These are phyloP conservation scores for Apodemus agrarius DNA, from an alignment of 2,797 vertebrate genomes.

Conservation along the genomic window DNA sequence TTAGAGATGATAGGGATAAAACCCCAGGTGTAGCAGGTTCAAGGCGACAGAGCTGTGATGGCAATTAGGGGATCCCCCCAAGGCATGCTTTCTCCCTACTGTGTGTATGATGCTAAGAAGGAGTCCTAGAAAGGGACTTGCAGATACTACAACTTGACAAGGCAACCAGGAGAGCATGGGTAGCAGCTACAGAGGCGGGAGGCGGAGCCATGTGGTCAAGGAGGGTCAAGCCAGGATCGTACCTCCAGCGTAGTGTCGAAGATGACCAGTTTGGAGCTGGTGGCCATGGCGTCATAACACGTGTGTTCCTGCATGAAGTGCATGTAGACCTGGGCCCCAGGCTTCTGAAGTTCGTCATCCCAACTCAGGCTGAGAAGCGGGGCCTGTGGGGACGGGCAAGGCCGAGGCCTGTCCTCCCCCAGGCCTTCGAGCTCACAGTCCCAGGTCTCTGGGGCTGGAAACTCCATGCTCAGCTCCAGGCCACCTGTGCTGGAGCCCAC, in stretches of 20 bases:
- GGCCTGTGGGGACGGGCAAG: not conserved
- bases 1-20: not conserved
- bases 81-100: not conserved
- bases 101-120: not conserved
- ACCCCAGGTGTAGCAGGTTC: not conserved
- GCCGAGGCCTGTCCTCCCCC: conserved; percentile 32
- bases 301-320: conserved; percentile 96
- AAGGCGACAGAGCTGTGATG: not conserved
- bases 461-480: conserved; percentile 18
- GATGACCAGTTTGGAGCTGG: conserved; percentile 97
- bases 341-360: conserved; percentile 82
- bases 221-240: not conserved
- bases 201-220: not conserved
- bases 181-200: not conserved
- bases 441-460: not conserved
- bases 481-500: not conserved
- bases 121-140: not conserved
- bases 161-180: not conserved
- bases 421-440: conserved; percentile 38
- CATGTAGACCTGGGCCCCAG: conserved; percentile 91
- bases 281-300: conserved; percentile 97
- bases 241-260: conserved; percentile 96
- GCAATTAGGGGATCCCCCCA: not conserved
- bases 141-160: not conserved
- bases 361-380: conserved; percentile 78